phyloP scores from a whole-genome alignment of 2,888 invertebrate species.

The Mesodorylaimus sp. region DNA sequence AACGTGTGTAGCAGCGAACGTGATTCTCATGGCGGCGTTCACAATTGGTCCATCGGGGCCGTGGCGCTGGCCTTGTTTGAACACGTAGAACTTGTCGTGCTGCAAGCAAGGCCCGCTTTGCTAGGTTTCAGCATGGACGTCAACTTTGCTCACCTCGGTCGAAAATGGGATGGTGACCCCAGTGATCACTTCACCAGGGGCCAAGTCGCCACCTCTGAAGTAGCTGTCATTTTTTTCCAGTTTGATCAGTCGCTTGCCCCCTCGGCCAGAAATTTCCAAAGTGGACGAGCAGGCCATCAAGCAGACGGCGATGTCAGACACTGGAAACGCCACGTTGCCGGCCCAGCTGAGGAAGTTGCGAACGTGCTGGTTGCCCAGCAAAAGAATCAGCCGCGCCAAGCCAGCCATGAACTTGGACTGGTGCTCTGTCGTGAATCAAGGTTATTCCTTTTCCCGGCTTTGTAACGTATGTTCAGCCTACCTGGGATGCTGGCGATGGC shows the following conservation, averaged over 20 bases:
- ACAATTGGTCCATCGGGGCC: constrained; percentile 94
- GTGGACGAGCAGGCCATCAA: background rate
- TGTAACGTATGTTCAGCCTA: no score
- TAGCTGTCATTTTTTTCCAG: no score
- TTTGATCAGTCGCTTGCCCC: no score
- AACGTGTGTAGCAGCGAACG: constrained; percentile 19
- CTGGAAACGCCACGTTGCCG: background rate
- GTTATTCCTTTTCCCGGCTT: no score
- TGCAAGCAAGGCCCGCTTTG: no score
- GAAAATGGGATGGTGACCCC: no score
- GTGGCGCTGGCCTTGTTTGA: constrained; percentile 70
- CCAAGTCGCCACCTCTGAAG: no score
- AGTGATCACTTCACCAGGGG: no score
- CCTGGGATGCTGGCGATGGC: no score
- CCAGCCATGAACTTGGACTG: background rate
- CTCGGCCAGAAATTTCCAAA: background rate
- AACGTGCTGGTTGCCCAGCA: background rate
- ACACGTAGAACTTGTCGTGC: constrained; percentile 59
- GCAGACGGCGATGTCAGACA: background rate
- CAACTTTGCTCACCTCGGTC: no score
- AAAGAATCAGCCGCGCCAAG: background rate
- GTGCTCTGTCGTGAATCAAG: background rate
- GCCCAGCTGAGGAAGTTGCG: background rate
- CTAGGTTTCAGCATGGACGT: no score
- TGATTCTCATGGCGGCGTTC: constrained; percentile 48